Evolutionary conservation across 2,888 invertebrate genomes (phyloP), one percentile per base, ranked within the genome.

Genomic region (Drosophila borborema): DNA sequence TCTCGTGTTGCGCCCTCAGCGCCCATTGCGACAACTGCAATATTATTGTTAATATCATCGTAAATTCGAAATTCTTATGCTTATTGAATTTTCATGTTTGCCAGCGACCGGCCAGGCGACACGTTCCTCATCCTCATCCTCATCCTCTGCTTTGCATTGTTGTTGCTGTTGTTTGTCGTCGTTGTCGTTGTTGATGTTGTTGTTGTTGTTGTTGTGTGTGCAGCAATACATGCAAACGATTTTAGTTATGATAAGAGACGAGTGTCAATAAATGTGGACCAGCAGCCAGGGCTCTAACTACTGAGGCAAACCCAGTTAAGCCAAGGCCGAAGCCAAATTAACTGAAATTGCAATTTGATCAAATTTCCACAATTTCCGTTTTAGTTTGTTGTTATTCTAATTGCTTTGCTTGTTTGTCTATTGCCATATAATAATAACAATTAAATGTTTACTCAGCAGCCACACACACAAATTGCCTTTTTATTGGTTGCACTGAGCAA

Each of bases 1-100:
- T 81, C 84, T 81, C 77, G 77, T 70, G 72, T 79, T 67, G 72
- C 74, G 74, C 79, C 79, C 74, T 78, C 79, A 78, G 74, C 75
- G 74, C 34, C 75, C 74, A 70, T 66, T 74, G 73, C 76, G 72
- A 80, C 79, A 79, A 80, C 85, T 77, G 81, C 81, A 85, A 83
- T 86, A 88, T 87, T 89, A 91, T 90, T 84, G 82, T 83, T 89
- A 90, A 91, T 91, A 88, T 91, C 89, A 80, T 86, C 90, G 86
- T 91, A 91, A 91, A 90, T 89, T 90, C 83, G 86, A 85, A 86
- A 89, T 90, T 90, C 90, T 91, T 91, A 91, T 91, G 91, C 90
- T 91, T 90, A 91, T 91, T 89, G 91, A 91, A 90, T 91, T 91
- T 90, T 83, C 91, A 89, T 91, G 91, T 90, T 89, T 72, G 58